Evolutionary conservation across 2,888 invertebrate genomes (phyloP).

Genomic region (Epinotia nisella): DNA sequence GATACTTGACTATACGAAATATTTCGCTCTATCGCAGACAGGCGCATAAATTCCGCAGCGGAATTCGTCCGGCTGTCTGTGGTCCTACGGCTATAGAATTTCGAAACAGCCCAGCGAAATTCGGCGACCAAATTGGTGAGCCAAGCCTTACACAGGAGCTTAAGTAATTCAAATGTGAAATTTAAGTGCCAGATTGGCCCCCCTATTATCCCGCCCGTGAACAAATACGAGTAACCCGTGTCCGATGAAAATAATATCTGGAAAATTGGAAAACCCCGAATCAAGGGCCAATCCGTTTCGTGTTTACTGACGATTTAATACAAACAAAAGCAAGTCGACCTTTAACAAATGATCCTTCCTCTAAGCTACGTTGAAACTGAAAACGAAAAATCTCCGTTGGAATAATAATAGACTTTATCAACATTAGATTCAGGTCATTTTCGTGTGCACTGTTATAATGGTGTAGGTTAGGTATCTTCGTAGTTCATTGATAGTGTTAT

Average conservation of each 20-base stretch:
- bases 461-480: constrained; percentile 10
- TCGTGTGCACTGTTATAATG: neutral
- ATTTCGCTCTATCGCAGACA: too few species aligned
- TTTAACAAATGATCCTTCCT: constrained; percentile 44
- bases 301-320: constrained; percentile 48
- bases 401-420: constrained; percentile 15
- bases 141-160: too few species aligned
- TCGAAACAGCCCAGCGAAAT: too few species aligned
- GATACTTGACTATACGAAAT: too few species aligned
- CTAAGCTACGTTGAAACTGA: constrained; percentile 36
- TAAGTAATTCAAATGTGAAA: neutral
- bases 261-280: constrained; percentile 45
- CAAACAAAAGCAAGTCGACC: constrained; percentile 47
- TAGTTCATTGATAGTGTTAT: constrained; percentile 26
- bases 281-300: constrained; percentile 42
- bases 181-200: neutral
- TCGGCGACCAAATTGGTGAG: too few species aligned
- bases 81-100: too few species aligned
- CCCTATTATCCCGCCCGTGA: neutral
- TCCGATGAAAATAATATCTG: constrained; percentile 43
- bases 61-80: too few species aligned
- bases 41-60: too few species aligned
- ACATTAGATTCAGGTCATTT: neutral
- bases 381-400: neutral
- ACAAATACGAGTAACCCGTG: neutral